Conservation (phyloP, 2,888 invertebrate genomes). For the Leptopilina myrica region DNA sequence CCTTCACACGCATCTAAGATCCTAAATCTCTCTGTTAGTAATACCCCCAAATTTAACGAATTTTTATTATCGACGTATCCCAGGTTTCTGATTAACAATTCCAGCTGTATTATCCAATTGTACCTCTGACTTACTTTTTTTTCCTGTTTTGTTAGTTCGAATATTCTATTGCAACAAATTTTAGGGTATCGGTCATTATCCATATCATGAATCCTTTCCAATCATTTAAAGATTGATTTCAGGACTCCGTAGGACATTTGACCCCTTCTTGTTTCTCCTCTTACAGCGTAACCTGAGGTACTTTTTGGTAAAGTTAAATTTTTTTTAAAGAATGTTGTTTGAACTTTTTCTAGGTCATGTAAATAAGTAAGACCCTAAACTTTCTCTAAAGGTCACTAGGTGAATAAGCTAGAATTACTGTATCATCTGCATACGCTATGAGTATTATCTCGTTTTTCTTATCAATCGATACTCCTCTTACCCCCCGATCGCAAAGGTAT, state of each 20-base stretch:
- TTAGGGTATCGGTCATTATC: constrained; percentile 55
- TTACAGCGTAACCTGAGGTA: constrained; percentile 17
- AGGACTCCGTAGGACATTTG: too few relatives aligned
- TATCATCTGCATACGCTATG: not conserved
- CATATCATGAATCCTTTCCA: not conserved
- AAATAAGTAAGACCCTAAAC: not conserved
- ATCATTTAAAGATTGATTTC: not conserved
- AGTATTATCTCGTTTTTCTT: not conserved
- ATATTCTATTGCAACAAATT: constrained; percentile 51
- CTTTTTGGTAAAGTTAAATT: not conserved
- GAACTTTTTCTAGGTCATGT: constrained; percentile 25
- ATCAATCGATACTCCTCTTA: constrained; percentile 7
- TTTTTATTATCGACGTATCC: too few relatives aligned
- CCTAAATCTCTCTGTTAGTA: not conserved
- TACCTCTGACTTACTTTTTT: not conserved
- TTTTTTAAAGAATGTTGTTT: constrained; percentile 29
- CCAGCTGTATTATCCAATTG: not conserved
- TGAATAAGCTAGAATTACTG: not conserved
- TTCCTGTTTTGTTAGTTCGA: not conserved
- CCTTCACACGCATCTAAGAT: not conserved
- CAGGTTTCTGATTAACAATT: not conserved
- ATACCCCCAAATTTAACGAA: not conserved
- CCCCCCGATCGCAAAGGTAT: not conserved
- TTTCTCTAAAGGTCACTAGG: not conserved
- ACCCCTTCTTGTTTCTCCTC: not conserved